Percentiles rank a stretch among this genome's conserved stretches.
Evolutionary conservation across 2,888 invertebrate genomes (phyloP).

Genomic region (Sinhomidia bicolor): DNA sequence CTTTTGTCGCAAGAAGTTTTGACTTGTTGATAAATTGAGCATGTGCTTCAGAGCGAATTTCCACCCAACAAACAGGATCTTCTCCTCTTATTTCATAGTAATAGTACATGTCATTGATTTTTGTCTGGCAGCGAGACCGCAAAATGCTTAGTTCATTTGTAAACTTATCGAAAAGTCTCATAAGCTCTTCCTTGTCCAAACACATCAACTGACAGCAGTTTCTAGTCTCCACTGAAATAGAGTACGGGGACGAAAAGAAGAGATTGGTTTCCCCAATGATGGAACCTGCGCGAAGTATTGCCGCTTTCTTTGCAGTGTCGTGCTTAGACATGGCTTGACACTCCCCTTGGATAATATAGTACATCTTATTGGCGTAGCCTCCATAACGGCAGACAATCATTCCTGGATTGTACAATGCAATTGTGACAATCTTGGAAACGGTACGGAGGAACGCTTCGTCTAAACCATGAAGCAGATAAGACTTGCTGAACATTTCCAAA

Average conservation of each 20-base stretch:
- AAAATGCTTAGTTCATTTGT: slow-evolving; percentile 58
- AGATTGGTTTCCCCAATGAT: slow-evolving; percentile 76
- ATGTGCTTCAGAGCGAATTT: slow-evolving; percentile 55
- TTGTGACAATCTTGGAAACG: slow-evolving; percentile 63
- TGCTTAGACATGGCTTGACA: slow-evolving; percentile 67
- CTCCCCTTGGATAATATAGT: slow-evolving; percentile 77
- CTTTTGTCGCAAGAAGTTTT: neutral
- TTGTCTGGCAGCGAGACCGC: slow-evolving; percentile 52
- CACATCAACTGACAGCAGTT: slow-evolving; percentile 74
- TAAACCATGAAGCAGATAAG: slow-evolving; percentile 67
- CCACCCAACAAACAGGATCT: slow-evolving; percentile 71
- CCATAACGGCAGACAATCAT: slow-evolving; percentile 62
- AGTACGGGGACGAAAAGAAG: slow-evolving; percentile 71
- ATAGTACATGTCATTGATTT: slow-evolving; percentile 54
- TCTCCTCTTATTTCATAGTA: slow-evolving; percentile 66
- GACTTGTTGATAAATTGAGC: slow-evolving; percentile 31
- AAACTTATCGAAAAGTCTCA: slow-evolving; percentile 66
- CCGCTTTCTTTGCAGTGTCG: slow-evolving; percentile 59
- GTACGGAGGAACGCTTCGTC: slow-evolving; percentile 70
- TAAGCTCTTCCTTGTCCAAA: slow-evolving; percentile 73
- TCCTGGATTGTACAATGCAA: slow-evolving; percentile 52
- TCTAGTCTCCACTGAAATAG: slow-evolving; percentile 69
- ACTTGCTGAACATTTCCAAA: slow-evolving; percentile 76
- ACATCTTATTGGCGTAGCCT: slow-evolving; percentile 68
- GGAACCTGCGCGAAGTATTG: slow-evolving; percentile 73